A percentile compares a stretch with the other conserved stretches of the same genome.
Conservation (phyloP, 2,113 vertebrate genomes). For the Paratilapia polleni region DNA sequence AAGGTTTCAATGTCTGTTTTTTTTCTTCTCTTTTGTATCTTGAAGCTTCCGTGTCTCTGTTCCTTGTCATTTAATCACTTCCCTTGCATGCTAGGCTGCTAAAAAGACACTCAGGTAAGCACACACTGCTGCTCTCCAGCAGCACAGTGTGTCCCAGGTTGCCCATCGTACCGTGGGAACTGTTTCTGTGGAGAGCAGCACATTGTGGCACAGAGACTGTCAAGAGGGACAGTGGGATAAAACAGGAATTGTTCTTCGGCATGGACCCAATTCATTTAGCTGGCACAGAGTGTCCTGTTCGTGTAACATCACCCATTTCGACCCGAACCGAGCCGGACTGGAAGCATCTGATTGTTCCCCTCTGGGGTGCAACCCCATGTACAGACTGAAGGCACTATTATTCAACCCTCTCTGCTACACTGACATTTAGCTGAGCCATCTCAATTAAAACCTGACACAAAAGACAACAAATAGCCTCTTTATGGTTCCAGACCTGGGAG, state of each 20-base stretch:
- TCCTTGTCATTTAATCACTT: conserved; percentile 36
- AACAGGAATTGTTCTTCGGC: conserved; percentile 64
- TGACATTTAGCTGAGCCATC: conserved; percentile 50
- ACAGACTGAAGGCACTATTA: conserved; percentile 48
- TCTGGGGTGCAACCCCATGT: conserved; percentile 26
- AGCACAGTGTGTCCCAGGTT: conserved; percentile 54
- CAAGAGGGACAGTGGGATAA: conserved; percentile 58
- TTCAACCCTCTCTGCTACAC: conserved; percentile 20
- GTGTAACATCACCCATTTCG: conserved; percentile 67
- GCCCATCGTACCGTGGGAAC: conserved; percentile 69
- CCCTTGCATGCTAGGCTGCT: neutral
- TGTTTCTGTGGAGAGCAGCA: conserved; percentile 16
- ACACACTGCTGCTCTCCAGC: conserved; percentile 30
- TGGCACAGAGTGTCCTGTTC: conserved; percentile 58
- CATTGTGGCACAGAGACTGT: conserved; percentile 52
- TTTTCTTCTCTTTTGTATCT: conserved; percentile 1
- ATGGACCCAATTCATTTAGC: conserved; percentile 56
- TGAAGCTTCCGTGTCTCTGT: conserved; percentile 12
- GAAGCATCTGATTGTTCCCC: conserved; percentile 56
- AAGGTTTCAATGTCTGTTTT: neutral
- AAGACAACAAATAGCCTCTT: conserved; percentile 56
- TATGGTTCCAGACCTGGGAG: conserved; percentile 22
- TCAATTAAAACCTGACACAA: conserved; percentile 61
- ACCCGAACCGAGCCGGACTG: conserved; percentile 35
- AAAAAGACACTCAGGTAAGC: conserved; percentile 32